These are phyloP conservation scores for Eilema caniola DNA, from an alignment of 2,888 invertebrate genomes.

Conservation along the genomic window DNA sequence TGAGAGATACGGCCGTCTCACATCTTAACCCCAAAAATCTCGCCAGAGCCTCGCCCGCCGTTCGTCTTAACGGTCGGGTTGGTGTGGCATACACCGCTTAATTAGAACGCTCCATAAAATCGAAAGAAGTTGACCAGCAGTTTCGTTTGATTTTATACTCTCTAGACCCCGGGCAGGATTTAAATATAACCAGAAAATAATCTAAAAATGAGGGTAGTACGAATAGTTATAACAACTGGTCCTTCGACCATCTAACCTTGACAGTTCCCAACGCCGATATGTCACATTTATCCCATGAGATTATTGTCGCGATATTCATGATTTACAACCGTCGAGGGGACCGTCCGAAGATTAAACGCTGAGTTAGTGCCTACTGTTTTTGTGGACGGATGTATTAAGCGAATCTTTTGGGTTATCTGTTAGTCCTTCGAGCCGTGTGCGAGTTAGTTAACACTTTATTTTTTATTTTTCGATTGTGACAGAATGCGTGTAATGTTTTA, in stretches of 20 bases:
- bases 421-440: background rate
- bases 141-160: background rate
- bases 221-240: background rate
- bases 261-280: conserved; percentile 18
- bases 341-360: conserved; percentile 31
- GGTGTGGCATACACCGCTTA: too few species aligned
- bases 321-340: conserved; percentile 35
- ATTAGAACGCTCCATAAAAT: too few species aligned
- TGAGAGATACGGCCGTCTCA: too few species aligned
- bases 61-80: too few species aligned
- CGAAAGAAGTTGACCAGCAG: too few species aligned
- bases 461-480: background rate
- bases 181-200: background rate
- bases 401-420: conserved; percentile 8
- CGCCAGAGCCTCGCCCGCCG: too few species aligned
- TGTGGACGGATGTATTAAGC: conserved; percentile 16
- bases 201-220: background rate
- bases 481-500: background rate
- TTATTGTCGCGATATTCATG: conserved; percentile 40
- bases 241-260: background rate
- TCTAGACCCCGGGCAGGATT: background rate
- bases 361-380: conserved; percentile 30
- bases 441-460: background rate
- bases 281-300: conserved; percentile 35
- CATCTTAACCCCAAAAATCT: too few species aligned